phyloP scores from a whole-genome alignment of 2,797 vertebrate species.

The Scolopax rusticola region DNA sequence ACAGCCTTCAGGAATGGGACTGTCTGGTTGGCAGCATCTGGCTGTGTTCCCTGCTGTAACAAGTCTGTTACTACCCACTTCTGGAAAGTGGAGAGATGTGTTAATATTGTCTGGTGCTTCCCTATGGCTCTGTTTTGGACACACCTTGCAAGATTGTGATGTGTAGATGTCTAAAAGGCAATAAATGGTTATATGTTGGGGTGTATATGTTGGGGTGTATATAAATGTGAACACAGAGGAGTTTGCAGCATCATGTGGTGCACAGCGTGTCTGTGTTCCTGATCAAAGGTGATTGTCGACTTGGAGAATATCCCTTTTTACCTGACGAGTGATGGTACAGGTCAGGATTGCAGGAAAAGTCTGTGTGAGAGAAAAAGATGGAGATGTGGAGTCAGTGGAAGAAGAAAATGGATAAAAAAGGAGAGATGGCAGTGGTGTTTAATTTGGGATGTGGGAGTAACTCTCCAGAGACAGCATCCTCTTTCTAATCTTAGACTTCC shows the following conservation, averaged over 20 bases:
- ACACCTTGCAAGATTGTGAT: not conserved
- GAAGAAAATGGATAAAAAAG: not conserved
- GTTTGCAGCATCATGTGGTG: not conserved
- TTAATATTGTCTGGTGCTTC: not conserved
- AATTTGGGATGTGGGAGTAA: not conserved
- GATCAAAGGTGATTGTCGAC: not conserved
- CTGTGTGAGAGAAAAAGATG: not conserved
- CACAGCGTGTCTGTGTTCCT: not conserved
- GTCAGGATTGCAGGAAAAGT: not conserved
- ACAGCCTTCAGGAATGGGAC: accelerated
- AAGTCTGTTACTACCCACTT: not conserved
- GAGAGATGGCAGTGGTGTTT: not conserved
- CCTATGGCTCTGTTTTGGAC: not conserved
- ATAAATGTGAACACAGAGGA: not conserved
- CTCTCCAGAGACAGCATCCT: not conserved
- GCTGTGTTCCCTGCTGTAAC: not conserved
- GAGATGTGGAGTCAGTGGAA: not conserved
- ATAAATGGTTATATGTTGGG: accelerated
- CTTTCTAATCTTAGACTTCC: not conserved
- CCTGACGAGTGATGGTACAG: not conserved
- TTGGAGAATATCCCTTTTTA: not conserved
- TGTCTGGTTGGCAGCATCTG: not conserved
- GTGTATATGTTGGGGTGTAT: no score
- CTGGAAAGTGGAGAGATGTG: accelerated
- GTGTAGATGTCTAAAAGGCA: not conserved